These are phyloP conservation scores for Norana najaformis DNA, from an alignment of 2,888 invertebrate genomes.

Conservation along the genomic window DNA sequence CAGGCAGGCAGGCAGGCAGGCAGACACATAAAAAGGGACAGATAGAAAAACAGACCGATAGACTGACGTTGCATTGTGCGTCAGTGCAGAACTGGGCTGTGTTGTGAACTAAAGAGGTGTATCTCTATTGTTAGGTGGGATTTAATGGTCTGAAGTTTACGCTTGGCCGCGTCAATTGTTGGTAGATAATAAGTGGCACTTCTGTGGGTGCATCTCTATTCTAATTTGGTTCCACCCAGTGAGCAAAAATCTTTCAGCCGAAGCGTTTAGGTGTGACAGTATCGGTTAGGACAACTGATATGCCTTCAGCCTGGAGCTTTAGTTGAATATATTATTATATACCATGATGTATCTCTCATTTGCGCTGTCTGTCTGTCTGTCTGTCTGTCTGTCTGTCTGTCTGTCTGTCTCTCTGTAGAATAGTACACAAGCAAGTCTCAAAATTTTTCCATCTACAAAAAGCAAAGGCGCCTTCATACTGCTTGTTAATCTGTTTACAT, in stretches of 20 bases:
- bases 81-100: background rate
- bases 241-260: background rate
- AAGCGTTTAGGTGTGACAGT: background rate
- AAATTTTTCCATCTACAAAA: no score
- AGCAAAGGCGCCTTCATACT: no score
- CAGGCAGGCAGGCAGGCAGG: background rate
- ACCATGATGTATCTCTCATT: background rate
- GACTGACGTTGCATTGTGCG: background rate
- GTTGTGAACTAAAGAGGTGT: background rate
- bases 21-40: background rate
- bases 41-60: background rate
- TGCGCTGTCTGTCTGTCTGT: background rate
- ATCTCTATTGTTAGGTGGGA: background rate
- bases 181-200: no score
- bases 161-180: background rate
- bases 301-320: no score
- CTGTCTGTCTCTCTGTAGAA: background rate
- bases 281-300: background rate
- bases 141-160: background rate
- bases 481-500: no score
- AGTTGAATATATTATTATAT: no score
- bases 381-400: background rate
- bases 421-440: no score
- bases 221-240: background rate
- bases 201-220: background rate